phyloP scores from a whole-genome alignment of 2,797 vertebrate species.

The Arrhamphus sclerolepis region DNA sequence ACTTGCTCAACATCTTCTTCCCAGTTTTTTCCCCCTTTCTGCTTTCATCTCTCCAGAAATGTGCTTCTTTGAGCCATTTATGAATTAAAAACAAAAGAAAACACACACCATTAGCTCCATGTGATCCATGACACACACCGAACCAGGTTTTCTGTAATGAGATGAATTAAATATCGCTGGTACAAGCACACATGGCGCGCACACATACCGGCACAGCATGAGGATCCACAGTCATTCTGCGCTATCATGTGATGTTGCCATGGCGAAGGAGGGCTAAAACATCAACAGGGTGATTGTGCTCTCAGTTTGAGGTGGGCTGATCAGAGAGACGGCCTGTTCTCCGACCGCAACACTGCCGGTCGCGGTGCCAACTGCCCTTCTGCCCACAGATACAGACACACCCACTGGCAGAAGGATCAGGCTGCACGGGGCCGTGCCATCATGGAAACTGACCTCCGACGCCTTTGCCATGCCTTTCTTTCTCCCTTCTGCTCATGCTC shows the following conservation, averaged over 20 bases:
- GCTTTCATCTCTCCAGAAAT: neutral
- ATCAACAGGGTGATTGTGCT: slow-evolving; percentile 78
- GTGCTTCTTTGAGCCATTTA: neutral
- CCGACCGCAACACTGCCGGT: slow-evolving; percentile 58
- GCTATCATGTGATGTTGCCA: slow-evolving; percentile 74
- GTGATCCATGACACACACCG: slow-evolving; percentile 20
- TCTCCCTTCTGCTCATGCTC: neutral
- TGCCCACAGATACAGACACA: slow-evolving; percentile 56
- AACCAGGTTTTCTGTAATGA: slow-evolving; percentile 20
- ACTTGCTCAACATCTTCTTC: neutral
- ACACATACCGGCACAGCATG: slow-evolving; percentile 21
- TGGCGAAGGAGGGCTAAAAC: slow-evolving; percentile 63
- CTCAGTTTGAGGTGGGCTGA: slow-evolving; percentile 64
- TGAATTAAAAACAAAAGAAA: neutral
- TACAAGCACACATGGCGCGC: slow-evolving; percentile 5
- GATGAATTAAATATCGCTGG: slow-evolving; percentile 20
- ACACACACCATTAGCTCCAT: neutral
- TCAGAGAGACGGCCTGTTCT: slow-evolving; percentile 76
- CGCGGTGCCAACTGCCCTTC: slow-evolving; percentile 55
- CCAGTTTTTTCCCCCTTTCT: too few relatives aligned
- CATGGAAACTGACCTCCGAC: slow-evolving; percentile 52
- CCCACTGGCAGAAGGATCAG: slow-evolving; percentile 53
- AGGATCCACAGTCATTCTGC: slow-evolving; percentile 39
- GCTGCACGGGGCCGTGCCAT: slow-evolving; percentile 42
- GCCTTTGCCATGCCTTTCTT: slow-evolving; percentile 36